phyloP scores from a whole-genome alignment of 2,113 vertebrate species.

The Brachirus orientalis region DNA sequence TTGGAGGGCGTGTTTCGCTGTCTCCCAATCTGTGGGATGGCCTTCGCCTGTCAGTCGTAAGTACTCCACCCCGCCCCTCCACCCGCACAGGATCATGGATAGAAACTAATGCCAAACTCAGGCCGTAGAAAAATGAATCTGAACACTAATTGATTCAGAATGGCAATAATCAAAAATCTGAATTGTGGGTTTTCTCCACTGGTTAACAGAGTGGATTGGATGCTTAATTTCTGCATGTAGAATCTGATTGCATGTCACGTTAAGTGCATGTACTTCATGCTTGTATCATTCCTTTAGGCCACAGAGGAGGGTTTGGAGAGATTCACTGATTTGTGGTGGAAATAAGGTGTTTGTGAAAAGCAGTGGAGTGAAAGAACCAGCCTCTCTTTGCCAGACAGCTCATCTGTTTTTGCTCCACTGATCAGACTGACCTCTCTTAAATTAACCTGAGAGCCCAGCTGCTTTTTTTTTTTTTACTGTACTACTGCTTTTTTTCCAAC shows the following conservation, averaged over 20 bases:
- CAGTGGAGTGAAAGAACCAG: no score
- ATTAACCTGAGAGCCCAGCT: neutral
- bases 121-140: neutral
- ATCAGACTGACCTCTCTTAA: neutral
- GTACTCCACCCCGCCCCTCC: constrained; percentile 76
- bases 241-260: constrained; percentile 16
- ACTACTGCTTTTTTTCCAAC: neutral
- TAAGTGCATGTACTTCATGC: constrained; percentile 27
- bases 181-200: neutral
- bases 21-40: constrained; percentile 99
- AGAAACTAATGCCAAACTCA: constrained; percentile 34
- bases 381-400: constrained; percentile 31
- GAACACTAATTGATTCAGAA: constrained; percentile 9
- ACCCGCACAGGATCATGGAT: constrained; percentile 45
- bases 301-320: constrained; percentile 26
- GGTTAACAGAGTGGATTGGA: neutral
- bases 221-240: constrained; percentile 26
- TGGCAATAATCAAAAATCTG: constrained; percentile 15
- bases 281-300: constrained; percentile 19
- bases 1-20: constrained; percentile 98
- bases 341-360: neutral
- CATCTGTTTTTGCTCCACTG: constrained; percentile 14
- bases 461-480: neutral
- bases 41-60: constrained; percentile 99
- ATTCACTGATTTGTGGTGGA: constrained; percentile 16